phyloP scores from a whole-genome alignment of 1,140 invertebrate genomes.

The Maconellicoccus hirsutus region DNA sequence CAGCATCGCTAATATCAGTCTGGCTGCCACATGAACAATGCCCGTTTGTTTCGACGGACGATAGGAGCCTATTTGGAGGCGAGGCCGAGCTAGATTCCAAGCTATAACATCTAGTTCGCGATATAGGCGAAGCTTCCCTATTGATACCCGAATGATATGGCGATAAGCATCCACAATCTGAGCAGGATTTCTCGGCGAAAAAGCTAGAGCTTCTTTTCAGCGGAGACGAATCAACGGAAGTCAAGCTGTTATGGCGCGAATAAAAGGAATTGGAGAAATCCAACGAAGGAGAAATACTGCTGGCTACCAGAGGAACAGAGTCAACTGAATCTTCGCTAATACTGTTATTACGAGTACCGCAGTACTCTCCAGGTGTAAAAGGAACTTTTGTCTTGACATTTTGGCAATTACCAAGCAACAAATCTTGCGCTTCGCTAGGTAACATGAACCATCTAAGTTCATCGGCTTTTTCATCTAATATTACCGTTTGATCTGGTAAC shows the following conservation, averaged over 20 bases:
- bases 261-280: conserved; percentile 25
- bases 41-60: conserved; percentile 34
- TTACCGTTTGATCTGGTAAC: conserved; percentile 56
- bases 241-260: neutral
- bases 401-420: conserved; percentile 54
- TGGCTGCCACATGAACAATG: conserved; percentile 60
- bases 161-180: conserved; percentile 11
- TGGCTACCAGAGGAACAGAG: conserved; percentile 33
- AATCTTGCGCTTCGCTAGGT: conserved; percentile 59
- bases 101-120: conserved; percentile 43
- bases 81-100: conserved; percentile 40
- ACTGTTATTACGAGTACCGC: conserved; percentile 30
- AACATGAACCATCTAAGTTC: conserved; percentile 75
- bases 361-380: conserved; percentile 46
- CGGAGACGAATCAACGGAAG: neutral
- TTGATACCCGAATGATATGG: neutral
- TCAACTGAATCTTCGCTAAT: conserved; percentile 34
- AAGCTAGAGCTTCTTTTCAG: conserved; percentile 5
- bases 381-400: conserved; percentile 62
- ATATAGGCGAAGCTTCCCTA: conserved; percentile 13
- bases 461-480: conserved; percentile 53
- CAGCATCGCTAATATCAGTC: conserved; percentile 42
- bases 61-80: conserved; percentile 34
- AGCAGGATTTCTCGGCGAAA: neutral
- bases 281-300: conserved; percentile 44